Evolutionary conservation across 1,140 invertebrate species (phyloP), one percentile per base, ranked within the genome.

Genomic region (Caenorhabditis brenneri): DNA sequence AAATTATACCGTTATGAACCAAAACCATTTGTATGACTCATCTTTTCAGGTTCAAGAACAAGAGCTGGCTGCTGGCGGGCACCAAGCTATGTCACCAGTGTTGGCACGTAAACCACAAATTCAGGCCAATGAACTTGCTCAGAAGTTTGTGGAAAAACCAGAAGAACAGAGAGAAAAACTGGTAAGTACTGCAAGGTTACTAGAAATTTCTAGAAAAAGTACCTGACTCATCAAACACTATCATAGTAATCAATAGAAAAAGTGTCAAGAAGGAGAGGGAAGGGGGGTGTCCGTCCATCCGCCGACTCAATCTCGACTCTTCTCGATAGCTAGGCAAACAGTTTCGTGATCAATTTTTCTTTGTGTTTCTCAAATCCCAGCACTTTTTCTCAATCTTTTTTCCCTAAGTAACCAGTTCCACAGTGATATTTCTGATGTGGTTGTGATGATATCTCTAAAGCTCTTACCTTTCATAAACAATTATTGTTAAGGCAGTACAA

Each of bases 131-230:
- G 31, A 83, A 42, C n/a, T 83, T 0, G 69, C 49, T n/a, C 58
- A 83, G 19, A 79, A 79, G 19, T 83, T 83, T 27, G 74, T 83
- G n/a, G 82, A 83, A 42, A 83, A 83, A 49, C 58, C 60, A 31
- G 82, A 79, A 58, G 51, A 24, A 7, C 46, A 53, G 15, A 24
- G 12, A 12, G 82, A 83, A 22, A 83, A 53, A 55, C 15, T 19
- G 60, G 81, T 82, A 10, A 19, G 46, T 49, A 22, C 0, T 27
- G 27, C 33, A 51, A 51, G 16, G 16, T 51, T 19, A n/a, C 7
- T 51, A 46, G 19, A 82, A 55, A 48, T 39, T 15, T 53, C 19
- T n/a, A 24, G 51, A 51, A 5, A 9, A 16, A 12, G 9, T 16
- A 46, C 42, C 16, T 46, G 42, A 46, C 42, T 46, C 42, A 46